A percentile compares a stretch with the other conserved stretches of the same genome.
These are phyloP conservation scores for Xenopus borealis DNA, from an alignment of 2,113 vertebrate species.

Conservation along the genomic window DNA sequence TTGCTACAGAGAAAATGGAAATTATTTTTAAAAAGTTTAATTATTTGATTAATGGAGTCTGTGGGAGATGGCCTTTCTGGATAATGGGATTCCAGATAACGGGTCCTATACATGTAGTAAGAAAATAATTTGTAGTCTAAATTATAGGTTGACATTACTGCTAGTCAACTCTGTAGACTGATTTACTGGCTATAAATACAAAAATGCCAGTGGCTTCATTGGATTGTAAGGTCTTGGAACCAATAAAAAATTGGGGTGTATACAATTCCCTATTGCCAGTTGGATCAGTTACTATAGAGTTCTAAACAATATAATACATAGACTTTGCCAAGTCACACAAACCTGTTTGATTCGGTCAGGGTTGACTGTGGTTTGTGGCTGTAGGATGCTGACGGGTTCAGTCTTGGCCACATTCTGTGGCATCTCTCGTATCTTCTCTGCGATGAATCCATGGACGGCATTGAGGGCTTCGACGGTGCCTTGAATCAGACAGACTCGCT, in stretches of 20 bases:
- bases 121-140: no score
- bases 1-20: no score
- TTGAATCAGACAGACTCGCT: conserved; percentile 97
- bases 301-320: not conserved
- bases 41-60: no score
- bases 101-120: no score
- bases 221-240: no score
- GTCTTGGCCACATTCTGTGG: conserved; percentile 98
- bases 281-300: not conserved
- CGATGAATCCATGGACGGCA: conserved; percentile 98
- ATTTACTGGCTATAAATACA: no score
- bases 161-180: no score
- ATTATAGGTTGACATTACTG: no score
- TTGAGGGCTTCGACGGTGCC: conserved; percentile 97
- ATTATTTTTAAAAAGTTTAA: no score
- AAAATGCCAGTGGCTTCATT: no score
- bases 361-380: conserved; percentile 98
- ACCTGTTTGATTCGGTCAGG: conserved; percentile 99
- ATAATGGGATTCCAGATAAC: no score
- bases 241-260: not conserved
- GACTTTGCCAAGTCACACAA: conserved; percentile 52
- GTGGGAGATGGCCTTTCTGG: no score
- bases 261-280: not conserved
- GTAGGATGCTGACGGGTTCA: conserved; percentile 97
- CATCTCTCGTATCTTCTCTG: conserved; percentile 99